Conservation (phyloP, 1,140 invertebrate species). For the Musca domestica region DNA sequence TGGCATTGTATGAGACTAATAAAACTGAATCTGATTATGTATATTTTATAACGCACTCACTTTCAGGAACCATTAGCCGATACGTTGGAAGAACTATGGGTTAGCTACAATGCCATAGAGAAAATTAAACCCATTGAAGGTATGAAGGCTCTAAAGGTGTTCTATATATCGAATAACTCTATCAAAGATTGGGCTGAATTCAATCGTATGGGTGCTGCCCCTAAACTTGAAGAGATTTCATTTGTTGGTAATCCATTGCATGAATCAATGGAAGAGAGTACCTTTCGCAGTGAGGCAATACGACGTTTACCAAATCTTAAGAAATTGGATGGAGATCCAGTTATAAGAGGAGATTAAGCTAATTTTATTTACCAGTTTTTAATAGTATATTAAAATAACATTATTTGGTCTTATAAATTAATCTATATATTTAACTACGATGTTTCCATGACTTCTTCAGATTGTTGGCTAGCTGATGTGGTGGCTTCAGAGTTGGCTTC, state of each 20-base stretch:
- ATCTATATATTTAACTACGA: neutral
- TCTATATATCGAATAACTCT: constrained; percentile 86
- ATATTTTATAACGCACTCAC: neutral
- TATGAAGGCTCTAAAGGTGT: constrained; percentile 76
- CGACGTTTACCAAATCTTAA: constrained; percentile 75
- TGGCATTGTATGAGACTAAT: constrained; percentile 67
- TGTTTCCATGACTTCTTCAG: constrained; percentile 13
- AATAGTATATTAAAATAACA: no score
- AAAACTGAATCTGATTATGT: neutral
- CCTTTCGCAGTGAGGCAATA: constrained; percentile 71
- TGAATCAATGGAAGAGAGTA: constrained; percentile 69
- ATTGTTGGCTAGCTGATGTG: neutral
- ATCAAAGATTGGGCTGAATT: constrained; percentile 90
- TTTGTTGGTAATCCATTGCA: constrained; percentile 83
- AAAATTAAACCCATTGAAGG: constrained; percentile 85
- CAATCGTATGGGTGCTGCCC: constrained; percentile 61
- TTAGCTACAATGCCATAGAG: constrained; percentile 92
- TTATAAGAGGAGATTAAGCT: constrained; percentile 55
- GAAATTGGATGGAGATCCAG: constrained; percentile 81
- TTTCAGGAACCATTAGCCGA: constrained; percentile 76
- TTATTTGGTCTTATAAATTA: neutral
- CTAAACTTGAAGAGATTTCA: constrained; percentile 68
- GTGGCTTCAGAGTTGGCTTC: neutral
- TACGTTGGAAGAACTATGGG: constrained; percentile 88
- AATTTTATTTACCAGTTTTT: neutral